Percentiles rank a stretch among this genome's conserved stretches.
phyloP scores from a whole-genome alignment of 2,888 invertebrate species.

The Hypsopygia costalis region DNA sequence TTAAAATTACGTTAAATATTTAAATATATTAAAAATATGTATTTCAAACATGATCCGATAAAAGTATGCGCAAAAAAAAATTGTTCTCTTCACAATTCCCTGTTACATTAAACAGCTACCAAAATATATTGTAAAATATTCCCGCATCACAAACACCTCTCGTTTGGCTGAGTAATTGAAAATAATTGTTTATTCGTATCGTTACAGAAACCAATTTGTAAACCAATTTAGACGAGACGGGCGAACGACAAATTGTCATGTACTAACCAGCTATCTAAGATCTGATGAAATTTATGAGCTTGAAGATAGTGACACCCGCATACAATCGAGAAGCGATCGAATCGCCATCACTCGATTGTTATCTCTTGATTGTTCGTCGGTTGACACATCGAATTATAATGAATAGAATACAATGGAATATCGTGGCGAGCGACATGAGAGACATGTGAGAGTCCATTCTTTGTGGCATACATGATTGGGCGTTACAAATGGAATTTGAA shows the following conservation, averaged over 20 bases:
- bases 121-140: not conserved
- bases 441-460: not conserved
- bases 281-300: not conserved
- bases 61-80: too few species aligned
- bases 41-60: too few species aligned
- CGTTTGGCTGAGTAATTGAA: not conserved
- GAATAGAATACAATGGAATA: not conserved
- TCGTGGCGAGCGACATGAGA: not conserved
- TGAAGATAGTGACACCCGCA: not conserved
- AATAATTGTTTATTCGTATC: conserved; percentile 4
- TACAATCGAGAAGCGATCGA: not conserved
- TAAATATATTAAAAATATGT: too few species aligned
- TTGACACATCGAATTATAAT: not conserved
- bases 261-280: not conserved
- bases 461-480: conserved; percentile 4
- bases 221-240: not conserved
- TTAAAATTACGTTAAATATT: too few species aligned
- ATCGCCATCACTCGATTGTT: conserved; percentile 13
- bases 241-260: conserved; percentile 5
- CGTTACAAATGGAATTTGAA: not conserved
- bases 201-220: conserved; percentile 6
- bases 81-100: too few species aligned
- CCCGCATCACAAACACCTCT: not conserved
- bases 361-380: conserved; percentile 25
- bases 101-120: too few species aligned